phyloP scores from a whole-genome alignment of 2,113 vertebrate genomes.

The Hoplias malabaricus region DNA sequence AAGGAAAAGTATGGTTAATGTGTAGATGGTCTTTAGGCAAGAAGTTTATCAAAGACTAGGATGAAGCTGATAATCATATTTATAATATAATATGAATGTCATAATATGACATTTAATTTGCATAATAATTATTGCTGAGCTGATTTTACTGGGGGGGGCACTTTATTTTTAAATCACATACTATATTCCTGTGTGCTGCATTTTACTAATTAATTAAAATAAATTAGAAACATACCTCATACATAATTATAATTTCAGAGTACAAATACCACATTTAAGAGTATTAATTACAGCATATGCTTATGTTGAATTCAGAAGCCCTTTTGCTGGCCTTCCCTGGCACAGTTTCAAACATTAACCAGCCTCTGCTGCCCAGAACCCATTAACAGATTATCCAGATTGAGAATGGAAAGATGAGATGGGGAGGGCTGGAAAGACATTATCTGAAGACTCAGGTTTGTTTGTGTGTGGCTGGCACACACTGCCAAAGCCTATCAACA shows the following conservation, averaged over 20 bases:
- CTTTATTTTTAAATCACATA: too few relatives aligned
- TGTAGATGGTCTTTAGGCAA: neutral
- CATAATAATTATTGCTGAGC: too few relatives aligned
- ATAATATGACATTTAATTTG: too few relatives aligned
- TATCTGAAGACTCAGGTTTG: slow-evolving; percentile 12
- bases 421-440: slow-evolving; percentile 11
- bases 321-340: neutral
- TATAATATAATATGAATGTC: too few relatives aligned
- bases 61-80: too few relatives aligned
- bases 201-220: too few relatives aligned
- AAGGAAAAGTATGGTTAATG: neutral
- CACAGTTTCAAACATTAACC: slow-evolving; percentile 6
- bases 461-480: slow-evolving; percentile 11
- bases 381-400: slow-evolving; percentile 48
- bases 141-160: too few relatives aligned
- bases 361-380: slow-evolving; percentile 4
- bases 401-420: slow-evolving; percentile 18
- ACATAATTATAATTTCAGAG: too few relatives aligned
- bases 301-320: neutral
- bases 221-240: too few relatives aligned
- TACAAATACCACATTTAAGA: too few relatives aligned
- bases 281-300: neutral
- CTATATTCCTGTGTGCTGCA: too few relatives aligned
- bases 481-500: neutral
- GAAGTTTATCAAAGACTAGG: neutral